Evolutionary conservation across 2,888 invertebrate species (phyloP).

Genomic region (Melolontha melolontha): DNA sequence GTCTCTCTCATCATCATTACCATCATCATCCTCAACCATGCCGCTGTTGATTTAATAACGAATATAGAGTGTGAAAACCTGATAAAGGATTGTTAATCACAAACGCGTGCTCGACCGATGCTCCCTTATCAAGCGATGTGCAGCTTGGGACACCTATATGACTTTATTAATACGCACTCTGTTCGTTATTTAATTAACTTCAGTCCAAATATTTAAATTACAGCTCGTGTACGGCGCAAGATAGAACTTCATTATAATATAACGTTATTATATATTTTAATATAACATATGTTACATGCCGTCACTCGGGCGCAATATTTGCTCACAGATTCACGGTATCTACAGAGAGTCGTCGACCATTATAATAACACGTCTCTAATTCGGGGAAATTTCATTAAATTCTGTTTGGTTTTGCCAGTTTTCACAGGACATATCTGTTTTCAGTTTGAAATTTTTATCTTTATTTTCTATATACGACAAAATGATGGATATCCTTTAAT

Average conservation of each 20-base stretch:
- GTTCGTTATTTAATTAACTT: conserved; percentile 60
- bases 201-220: conserved; percentile 58
- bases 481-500: no score
- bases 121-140: conserved; percentile 62
- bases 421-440: background rate
- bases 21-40: conserved; percentile 5
- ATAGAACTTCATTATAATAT: conserved; percentile 53
- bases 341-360: no score
- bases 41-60: conserved; percentile 47
- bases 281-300: conserved; percentile 55
- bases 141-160: conserved; percentile 60
- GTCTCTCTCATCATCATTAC: background rate
- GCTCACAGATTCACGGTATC: conserved; percentile 7
- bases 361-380: no score
- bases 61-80: conserved; percentile 57
- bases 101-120: conserved; percentile 61
- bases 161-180: conserved; percentile 58
- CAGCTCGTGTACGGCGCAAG: conserved; percentile 31
- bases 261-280: conserved; percentile 51
- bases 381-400: conserved; percentile 3
- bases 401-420: background rate
- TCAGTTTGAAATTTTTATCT: no score
- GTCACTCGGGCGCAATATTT: conserved; percentile 22
- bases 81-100: conserved; percentile 61
- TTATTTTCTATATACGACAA: no score